Percentiles rank a stretch among this genome's conserved stretches.
Evolutionary conservation across 2,797 vertebrate species (phyloP).

Genomic region (Harpagifer antarcticus): DNA sequence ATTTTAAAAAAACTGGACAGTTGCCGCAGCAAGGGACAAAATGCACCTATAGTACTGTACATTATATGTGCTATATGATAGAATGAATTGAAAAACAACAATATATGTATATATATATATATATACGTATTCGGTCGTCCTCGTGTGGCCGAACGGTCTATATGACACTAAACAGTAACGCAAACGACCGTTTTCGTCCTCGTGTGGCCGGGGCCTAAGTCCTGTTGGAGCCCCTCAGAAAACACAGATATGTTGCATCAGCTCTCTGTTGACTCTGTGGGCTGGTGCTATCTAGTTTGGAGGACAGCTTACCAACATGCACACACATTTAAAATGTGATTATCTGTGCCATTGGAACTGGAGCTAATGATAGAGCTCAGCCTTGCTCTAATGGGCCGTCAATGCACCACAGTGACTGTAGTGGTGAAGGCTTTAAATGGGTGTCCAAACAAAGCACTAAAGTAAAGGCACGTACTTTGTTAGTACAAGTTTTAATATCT

Average conservation of each 20-base stretch:
- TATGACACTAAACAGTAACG: no score
- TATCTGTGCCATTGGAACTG: slow-evolving; percentile 25
- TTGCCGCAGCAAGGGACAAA: no score
- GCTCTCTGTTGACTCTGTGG: slow-evolving; percentile 42
- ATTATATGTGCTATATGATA: not conserved
- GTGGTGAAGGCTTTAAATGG: slow-evolving; percentile 12
- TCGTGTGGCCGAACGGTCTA: no score
- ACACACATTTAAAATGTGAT: slow-evolving; percentile 29
- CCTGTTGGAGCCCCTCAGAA: slow-evolving; percentile 36
- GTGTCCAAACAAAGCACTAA: not conserved
- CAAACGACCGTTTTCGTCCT: no score
- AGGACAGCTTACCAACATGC: slow-evolving; percentile 11
- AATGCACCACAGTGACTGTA: not conserved
- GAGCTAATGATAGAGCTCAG: slow-evolving; percentile 26
- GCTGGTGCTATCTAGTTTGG: slow-evolving; percentile 29
- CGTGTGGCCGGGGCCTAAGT: not conserved
- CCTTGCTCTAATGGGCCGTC: not conserved
- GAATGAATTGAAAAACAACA: not conserved
- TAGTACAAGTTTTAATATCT: not conserved
- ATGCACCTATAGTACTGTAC: not conserved
- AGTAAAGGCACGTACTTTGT: not conserved
- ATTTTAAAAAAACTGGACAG: not conserved
- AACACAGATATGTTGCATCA: slow-evolving; percentile 48
- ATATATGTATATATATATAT: no score
- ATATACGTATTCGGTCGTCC: no score